A percentile compares a stretch with the other conserved stretches of the same genome.
Conservation (phyloP, 23 tunicate species). For the Trididemnum clinides region DNA sequence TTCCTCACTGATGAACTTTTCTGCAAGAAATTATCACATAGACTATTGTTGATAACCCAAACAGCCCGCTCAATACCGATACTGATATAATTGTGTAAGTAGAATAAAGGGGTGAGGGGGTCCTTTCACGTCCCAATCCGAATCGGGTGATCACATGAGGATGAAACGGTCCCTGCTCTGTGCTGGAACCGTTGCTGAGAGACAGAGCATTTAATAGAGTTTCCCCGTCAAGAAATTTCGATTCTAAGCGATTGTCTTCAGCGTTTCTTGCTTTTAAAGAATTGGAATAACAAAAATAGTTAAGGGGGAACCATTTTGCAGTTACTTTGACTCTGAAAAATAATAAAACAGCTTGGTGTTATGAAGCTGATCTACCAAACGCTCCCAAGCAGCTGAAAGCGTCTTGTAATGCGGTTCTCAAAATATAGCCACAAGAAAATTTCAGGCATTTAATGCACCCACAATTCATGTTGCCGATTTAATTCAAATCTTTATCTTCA, state of each 20-base stretch:
- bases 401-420: too few species aligned
- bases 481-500: too few species aligned
- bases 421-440: too few species aligned
- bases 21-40: neutral
- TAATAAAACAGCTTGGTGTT: too few species aligned
- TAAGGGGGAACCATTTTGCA: constrained; percentile 30
- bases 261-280: neutral
- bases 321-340: constrained; percentile 33
- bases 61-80: neutral
- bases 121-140: neutral
- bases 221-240: neutral
- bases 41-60: neutral
- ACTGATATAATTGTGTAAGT: neutral
- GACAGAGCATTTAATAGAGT: neutral
- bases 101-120: neutral
- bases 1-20: too few species aligned
- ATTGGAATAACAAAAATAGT: constrained; percentile 34
- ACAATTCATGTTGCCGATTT: too few species aligned
- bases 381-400: too few species aligned
- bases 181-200: neutral
- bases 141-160: neutral
- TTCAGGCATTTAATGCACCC: too few species aligned
- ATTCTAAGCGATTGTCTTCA: neutral
- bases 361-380: too few species aligned
- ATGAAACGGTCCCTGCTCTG: neutral